Conservation (phyloP, 2,113 vertebrate genomes). For the Pionites leucogaster region DNA sequence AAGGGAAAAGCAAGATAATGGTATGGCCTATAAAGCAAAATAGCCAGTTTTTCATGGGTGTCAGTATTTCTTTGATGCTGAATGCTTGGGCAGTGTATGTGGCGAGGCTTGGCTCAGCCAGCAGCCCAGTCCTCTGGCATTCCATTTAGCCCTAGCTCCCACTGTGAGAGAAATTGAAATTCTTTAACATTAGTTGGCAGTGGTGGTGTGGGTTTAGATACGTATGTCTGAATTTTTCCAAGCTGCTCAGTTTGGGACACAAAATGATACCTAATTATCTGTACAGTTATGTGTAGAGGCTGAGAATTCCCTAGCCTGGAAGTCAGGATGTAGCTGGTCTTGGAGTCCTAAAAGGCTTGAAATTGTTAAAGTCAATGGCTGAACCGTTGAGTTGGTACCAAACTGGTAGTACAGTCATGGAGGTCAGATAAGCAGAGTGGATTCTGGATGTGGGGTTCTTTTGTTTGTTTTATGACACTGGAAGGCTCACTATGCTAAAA, state of each 20-base stretch:
- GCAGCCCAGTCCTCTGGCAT: background rate
- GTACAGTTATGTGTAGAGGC: background rate
- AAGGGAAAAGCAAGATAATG: background rate
- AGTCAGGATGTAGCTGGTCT: background rate
- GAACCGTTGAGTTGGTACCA: background rate
- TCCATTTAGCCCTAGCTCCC: background rate
- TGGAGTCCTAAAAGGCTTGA: background rate
- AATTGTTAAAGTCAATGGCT: background rate
- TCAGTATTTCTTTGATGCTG: background rate
- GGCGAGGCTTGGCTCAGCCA: background rate
- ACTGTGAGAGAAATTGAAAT: background rate
- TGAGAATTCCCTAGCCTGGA: background rate
- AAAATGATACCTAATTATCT: background rate
- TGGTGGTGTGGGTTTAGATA: background rate
- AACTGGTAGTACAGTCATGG: background rate
- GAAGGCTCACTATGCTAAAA: background rate
- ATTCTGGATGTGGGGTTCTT: background rate
- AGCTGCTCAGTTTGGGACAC: background rate
- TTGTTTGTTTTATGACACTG: background rate
- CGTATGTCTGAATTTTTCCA: background rate
- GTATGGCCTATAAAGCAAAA: background rate
- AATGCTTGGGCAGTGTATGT: background rate
- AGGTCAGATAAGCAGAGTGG: background rate
- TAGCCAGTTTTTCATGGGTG: background rate
- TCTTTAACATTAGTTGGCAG: background rate